Evolutionary conservation across 2,888 invertebrate genomes (phyloP).

Genomic region (Oxystoma pomonae): DNA sequence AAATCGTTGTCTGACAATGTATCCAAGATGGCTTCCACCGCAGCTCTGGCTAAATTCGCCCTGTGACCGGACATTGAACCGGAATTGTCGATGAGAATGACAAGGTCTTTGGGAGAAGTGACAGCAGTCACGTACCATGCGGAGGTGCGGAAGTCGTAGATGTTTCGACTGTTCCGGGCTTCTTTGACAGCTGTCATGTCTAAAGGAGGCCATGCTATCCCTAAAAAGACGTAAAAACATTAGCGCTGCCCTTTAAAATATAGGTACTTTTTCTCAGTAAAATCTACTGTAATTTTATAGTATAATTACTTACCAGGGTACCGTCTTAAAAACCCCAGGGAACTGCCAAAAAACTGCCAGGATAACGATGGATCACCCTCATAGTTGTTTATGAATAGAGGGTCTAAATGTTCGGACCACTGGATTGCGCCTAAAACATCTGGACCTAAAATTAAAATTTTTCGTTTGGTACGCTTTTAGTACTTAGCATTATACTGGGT

Average conservation of each 20-base stretch:
- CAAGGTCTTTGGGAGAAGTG: slow-evolving; percentile 94
- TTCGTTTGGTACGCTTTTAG: too few species aligned
- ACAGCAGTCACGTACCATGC: slow-evolving; percentile 98
- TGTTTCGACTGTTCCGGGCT: slow-evolving; percentile 72
- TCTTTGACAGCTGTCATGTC: slow-evolving; percentile 57
- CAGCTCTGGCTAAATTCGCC: slow-evolving; percentile 81
- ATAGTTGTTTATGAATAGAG: slow-evolving; percentile 84
- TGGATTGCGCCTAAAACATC: slow-evolving; percentile 86
- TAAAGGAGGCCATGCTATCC: slow-evolving; percentile 81
- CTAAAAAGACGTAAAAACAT: slow-evolving; percentile 41
- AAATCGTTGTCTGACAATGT: slow-evolving; percentile 96
- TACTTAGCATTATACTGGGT: too few species aligned
- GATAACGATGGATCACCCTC: slow-evolving; percentile 85
- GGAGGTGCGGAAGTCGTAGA: slow-evolving; percentile 92
- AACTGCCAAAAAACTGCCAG: slow-evolving; percentile 99
- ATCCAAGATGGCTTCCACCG: slow-evolving; percentile 85
- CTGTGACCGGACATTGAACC: slow-evolving; percentile 84
- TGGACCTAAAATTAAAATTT: slow-evolving; percentile 62
- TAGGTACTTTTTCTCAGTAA: too few species aligned
- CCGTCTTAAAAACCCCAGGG: slow-evolving; percentile 90
- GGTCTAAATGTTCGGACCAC: slow-evolving; percentile 93
- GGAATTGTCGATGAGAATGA: slow-evolving; percentile 89
- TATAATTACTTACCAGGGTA: slow-evolving; percentile 71
- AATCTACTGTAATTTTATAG: too few species aligned
- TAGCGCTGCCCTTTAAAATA: too few species aligned